Percentiles rank a stretch among this genome's conserved stretches.
Evolutionary conservation across 1,140 invertebrate genomes (phyloP).

Genomic region (Eubasilissa regina): DNA sequence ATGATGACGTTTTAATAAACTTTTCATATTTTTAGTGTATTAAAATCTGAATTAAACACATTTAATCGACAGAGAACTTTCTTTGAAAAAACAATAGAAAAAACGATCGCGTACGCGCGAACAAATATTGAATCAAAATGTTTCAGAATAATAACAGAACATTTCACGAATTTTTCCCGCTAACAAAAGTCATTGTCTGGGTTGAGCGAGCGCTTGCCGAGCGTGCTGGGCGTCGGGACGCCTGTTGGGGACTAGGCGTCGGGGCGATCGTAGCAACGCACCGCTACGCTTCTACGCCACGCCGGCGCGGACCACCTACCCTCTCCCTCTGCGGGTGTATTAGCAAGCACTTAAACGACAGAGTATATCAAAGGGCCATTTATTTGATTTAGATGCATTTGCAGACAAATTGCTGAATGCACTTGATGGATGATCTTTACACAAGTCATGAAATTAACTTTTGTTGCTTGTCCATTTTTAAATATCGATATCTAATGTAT

Average conservation of each 20-base stretch:
- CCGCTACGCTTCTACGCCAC: slow-evolving; percentile 21
- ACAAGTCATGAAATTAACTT: too few relatives aligned
- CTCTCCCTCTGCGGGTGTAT: too few relatives aligned
- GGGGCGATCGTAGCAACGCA: slow-evolving; percentile 12
- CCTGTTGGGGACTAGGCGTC: neutral
- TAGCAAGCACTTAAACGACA: too few relatives aligned
- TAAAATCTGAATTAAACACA: neutral
- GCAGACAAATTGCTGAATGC: too few relatives aligned
- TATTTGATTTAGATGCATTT: too few relatives aligned
- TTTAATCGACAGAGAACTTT: neutral
- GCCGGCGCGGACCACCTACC: neutral
- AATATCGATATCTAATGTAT: too few relatives aligned
- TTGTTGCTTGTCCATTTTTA: too few relatives aligned
- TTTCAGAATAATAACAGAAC: neutral
- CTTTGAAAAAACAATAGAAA: neutral
- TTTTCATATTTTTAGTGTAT: neutral
- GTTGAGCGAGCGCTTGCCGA: neutral
- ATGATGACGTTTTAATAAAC: neutral
- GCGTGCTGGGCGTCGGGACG: neutral
- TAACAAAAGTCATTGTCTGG: neutral
- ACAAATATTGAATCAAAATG: neutral
- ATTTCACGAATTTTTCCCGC: neutral
- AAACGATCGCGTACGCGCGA: neutral
- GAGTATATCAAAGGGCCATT: too few relatives aligned
- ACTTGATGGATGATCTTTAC: too few relatives aligned